Base-by-base conservation (phyloP, 2,113 vertebrate genomes). In the Tragelaphus imberbis region DNA sequence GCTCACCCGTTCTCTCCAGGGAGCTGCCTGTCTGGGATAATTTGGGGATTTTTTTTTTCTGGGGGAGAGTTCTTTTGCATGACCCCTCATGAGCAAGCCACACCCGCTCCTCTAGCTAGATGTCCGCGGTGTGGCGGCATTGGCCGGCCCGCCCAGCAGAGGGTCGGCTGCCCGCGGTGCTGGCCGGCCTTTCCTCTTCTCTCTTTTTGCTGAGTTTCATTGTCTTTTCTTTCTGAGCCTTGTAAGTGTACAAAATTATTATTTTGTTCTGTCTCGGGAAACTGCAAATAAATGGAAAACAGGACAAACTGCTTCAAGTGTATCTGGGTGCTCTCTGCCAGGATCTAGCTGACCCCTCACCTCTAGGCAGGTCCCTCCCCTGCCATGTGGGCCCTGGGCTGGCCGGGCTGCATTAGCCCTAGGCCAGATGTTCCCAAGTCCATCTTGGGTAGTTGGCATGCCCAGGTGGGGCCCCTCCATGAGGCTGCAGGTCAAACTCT, bases 191-290 rank as follows among this genome's bases (percentile, higher is more conserved):
- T 98, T 97, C 98, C 96, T 97, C 90, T 96, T 92, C 96, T 96
- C 97, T 98, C 97, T 97, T 98, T 98, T 98, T 98, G 98, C 98
- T 98, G 97, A 95, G 97, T 92, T 98, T 98, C 98, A 97, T 97
- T 87, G 99, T 99, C 98, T 99, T 99, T 99, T 98, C 98, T 99
- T 99, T 99, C 98, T 98, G 98, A 99, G 99, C 99, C 99, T 99
- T 99, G 99, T 99, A 99, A 99, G 99, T 99, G 99, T 99, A 98
- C 96, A 98, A 98, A 98, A 98, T 97, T 98, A 98, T 98, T 98
- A 98, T 98, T 99, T 99, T 96, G 98, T 99, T 99, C 98, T 99
- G 99, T 99, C 98, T 99, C 96, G 98, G 98, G 98, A 99, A 99
- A 99, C 98, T 98, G 98, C 99, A 98, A 99, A 99, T 99, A 99